Percentiles rank a stretch among this genome's conserved stretches.
Conservation (phyloP, 2,888 invertebrate genomes). For the Synergus gifuensis region DNA sequence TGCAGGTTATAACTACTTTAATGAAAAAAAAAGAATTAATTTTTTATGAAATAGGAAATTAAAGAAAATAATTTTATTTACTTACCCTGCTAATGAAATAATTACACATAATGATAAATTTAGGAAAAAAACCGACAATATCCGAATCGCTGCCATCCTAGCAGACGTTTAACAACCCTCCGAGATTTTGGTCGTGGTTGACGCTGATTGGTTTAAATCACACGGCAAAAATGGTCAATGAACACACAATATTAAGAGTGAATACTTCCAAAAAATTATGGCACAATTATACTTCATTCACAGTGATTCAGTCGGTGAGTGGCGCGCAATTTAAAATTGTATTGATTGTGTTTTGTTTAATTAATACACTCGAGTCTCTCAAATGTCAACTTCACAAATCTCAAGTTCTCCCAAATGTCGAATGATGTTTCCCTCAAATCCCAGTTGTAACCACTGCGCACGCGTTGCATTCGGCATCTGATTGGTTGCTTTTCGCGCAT, state of each 20-base stretch:
- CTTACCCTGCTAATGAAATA: slow-evolving; percentile 71
- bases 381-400: too few species aligned
- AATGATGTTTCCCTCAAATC: too few species aligned
- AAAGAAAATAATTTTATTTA: slow-evolving; percentile 44
- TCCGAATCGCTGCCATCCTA: slow-evolving; percentile 72
- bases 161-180: slow-evolving; percentile 69
- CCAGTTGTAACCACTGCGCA: too few species aligned
- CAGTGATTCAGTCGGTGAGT: too few species aligned
- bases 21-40: neutral
- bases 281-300: too few species aligned
- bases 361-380: too few species aligned
- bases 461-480: too few species aligned
- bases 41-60: neutral
- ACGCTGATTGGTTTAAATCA: slow-evolving; percentile 66
- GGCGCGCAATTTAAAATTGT: too few species aligned
- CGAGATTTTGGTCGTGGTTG: slow-evolving; percentile 69
- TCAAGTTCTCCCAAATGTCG: too few species aligned
- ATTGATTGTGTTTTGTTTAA: too few species aligned
- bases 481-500: too few species aligned
- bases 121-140: slow-evolving; percentile 69
- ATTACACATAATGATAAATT: slow-evolving; percentile 69
- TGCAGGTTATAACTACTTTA: neutral
- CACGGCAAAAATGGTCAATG: slow-evolving; percentile 5
- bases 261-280: too few species aligned
- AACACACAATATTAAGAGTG: neutral